Percentiles rank a stretch among this genome's conserved stretches.
Conservation (phyloP, 1,140 invertebrate genomes). For the Mercenaria mercenaria region DNA sequence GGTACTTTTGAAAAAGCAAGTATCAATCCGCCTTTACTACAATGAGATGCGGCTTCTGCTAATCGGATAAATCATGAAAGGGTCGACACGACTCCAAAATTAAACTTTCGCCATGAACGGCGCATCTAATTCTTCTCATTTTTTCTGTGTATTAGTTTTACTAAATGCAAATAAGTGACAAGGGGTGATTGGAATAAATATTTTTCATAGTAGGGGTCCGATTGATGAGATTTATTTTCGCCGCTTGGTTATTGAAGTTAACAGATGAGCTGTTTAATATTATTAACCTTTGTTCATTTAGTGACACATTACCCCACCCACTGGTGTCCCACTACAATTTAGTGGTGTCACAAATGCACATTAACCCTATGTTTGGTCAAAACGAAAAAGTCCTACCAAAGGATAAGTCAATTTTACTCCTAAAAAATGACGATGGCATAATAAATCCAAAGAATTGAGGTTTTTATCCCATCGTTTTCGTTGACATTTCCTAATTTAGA, state of each 20-base stretch:
- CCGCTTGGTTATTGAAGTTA: constrained; percentile 1
- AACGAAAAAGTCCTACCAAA: not conserved
- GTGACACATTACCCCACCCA: constrained; percentile 41
- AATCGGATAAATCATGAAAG: constrained; percentile 54
- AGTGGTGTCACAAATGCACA: not conserved
- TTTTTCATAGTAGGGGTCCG: constrained; percentile 32
- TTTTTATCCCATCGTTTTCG: constrained; percentile 14
- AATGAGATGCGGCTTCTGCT: constrained; percentile 55
- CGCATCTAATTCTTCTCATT: constrained; percentile 36
- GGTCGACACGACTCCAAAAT: constrained; percentile 56
- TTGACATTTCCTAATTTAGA: constrained; percentile 52
- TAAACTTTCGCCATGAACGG: constrained; percentile 31
- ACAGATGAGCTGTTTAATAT: constrained; percentile 47
- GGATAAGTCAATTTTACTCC: not conserved
- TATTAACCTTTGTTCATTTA: constrained; percentile 59
- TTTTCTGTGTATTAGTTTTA: constrained; percentile 44
- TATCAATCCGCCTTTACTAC: not conserved
- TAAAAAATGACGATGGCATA: not conserved
- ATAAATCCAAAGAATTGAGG: constrained; percentile 1
- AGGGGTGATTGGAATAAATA: constrained; percentile 51
- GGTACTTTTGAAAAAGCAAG: constrained; percentile 32
- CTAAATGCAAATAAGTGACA: constrained; percentile 59
- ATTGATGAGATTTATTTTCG: constrained; percentile 26
- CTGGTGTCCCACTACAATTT: too few species aligned
- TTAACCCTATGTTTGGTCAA: not conserved